Conservation (phyloP, 2,888 invertebrate species). For the Digitonthophagus gazella region DNA sequence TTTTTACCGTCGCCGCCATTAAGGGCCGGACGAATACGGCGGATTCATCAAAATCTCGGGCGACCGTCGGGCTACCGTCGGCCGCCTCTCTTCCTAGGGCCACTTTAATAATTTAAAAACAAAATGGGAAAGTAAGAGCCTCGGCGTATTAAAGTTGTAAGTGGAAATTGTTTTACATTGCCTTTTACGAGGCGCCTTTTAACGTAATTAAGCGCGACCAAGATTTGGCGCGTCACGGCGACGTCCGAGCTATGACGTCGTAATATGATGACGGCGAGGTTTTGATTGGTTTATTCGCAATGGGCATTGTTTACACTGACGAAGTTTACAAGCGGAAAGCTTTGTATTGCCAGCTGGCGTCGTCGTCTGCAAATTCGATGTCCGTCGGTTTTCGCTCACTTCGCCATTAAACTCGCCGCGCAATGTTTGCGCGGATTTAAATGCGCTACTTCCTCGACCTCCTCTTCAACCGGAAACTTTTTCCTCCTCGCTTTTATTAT, state of each 20-base stretch:
- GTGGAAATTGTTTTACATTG: background rate
- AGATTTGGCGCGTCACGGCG: too few relatives aligned
- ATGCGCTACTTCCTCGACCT: background rate
- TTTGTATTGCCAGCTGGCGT: background rate
- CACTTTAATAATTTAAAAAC: background rate
- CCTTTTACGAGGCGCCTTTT: background rate
- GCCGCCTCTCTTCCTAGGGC: background rate
- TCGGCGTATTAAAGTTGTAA: background rate
- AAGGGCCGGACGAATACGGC: background rate
- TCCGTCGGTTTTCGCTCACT: background rate
- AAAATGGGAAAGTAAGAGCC: background rate
- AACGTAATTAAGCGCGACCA: background rate
- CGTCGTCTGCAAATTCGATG: background rate
- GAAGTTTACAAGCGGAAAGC: background rate
- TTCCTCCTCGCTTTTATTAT: too few relatives aligned
- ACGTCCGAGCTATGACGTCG: background rate
- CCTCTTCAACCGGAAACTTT: too few relatives aligned
- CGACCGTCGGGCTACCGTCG: too few relatives aligned
- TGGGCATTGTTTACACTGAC: background rate
- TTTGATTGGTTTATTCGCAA: background rate
- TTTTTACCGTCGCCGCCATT: background rate
- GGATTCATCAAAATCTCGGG: background rate
- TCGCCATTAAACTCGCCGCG: background rate
- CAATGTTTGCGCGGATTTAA: background rate
- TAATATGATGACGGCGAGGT: background rate